phyloP scores from a whole-genome alignment of 2,113 vertebrate species.

The Cebidichthys violaceus region DNA sequence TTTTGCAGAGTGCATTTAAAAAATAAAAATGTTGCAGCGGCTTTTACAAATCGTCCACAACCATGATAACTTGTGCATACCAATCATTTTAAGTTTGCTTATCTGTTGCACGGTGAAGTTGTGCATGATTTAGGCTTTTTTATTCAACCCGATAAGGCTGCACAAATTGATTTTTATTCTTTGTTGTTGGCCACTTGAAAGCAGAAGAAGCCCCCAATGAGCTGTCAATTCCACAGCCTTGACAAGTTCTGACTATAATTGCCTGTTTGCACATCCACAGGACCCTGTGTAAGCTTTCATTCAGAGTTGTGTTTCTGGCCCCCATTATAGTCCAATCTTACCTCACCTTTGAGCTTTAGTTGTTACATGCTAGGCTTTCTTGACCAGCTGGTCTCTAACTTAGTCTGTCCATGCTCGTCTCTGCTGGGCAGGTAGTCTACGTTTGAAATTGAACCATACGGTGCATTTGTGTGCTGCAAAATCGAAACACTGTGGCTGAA shows the following conservation, averaged over 20 bases:
- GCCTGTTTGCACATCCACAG: neutral
- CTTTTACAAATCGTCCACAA: neutral
- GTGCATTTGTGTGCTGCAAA: neutral
- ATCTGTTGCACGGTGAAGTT: neutral
- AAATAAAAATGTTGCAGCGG: too few species aligned
- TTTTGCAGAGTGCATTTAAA: neutral
- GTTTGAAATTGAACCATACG: neutral
- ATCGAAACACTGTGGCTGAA: neutral
- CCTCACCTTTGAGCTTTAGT: neutral
- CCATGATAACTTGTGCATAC: neutral
- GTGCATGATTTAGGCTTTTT: neutral
- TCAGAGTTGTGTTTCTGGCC: neutral
- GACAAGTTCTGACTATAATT: conserved; percentile 9
- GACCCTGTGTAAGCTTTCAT: neutral
- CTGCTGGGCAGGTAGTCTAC: neutral
- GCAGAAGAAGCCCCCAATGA: neutral
- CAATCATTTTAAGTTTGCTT: neutral
- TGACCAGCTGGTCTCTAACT: neutral
- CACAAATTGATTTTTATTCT: neutral
- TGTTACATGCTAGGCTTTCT: neutral
- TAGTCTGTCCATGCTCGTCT: neutral
- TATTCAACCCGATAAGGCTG: neutral
- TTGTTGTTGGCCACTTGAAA: neutral
- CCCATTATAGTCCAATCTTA: neutral
- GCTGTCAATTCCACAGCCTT: neutral